Conservation (phyloP, 2,888 invertebrate genomes). For the Phragmatobia fuliginosa region DNA sequence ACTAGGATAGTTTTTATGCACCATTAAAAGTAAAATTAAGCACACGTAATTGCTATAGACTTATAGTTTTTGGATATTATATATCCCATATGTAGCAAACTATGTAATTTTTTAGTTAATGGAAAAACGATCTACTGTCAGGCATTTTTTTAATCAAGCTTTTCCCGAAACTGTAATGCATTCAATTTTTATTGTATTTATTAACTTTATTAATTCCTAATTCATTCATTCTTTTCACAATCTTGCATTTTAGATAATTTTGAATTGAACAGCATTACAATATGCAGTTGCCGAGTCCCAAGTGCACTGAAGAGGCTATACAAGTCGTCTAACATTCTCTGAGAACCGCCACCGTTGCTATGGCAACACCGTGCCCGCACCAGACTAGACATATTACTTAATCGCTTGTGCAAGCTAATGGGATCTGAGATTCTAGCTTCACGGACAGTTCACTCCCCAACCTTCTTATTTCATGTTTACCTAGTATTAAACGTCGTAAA, state of each 20-base stretch:
- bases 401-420: constrained; percentile 3
- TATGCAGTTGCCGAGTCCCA: neutral
- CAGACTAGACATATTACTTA: constrained; percentile 5
- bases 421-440: neutral
- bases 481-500: neutral
- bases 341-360: constrained; percentile 3
- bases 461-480: constrained; percentile 9
- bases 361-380: neutral
- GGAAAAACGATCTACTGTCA: too few relatives aligned
- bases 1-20: too few relatives aligned
- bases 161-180: too few relatives aligned
- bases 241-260: neutral
- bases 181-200: too few relatives aligned
- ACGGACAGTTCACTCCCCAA: constrained; percentile 3
- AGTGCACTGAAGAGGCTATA: constrained; percentile 8
- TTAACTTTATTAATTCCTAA: too few relatives aligned
- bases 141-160: too few relatives aligned
- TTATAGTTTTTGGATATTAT: too few relatives aligned
- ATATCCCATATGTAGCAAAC: too few relatives aligned
- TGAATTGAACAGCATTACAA: neutral
- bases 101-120: too few relatives aligned
- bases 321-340: constrained; percentile 15
- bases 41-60: too few relatives aligned
- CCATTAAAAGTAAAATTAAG: too few relatives aligned
- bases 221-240: neutral